Evolutionary conservation across 2,113 vertebrate genomes (phyloP).

Genomic region (Rhinogobius similis): DNA sequence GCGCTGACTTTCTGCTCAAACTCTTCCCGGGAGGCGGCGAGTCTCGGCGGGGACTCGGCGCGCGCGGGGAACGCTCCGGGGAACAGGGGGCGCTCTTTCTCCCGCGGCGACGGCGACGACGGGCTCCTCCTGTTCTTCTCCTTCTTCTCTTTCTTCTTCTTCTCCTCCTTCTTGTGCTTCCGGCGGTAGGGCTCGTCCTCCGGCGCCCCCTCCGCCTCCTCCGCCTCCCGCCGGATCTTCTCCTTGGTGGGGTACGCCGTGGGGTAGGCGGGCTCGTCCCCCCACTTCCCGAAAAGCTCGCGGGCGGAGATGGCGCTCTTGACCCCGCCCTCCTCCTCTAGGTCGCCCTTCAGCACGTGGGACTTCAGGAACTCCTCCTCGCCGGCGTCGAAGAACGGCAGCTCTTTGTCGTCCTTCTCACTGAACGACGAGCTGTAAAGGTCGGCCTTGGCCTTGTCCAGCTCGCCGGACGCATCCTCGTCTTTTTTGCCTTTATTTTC

Average conservation of each 20-base stretch:
- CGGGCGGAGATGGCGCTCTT: constrained; percentile 79
- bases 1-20: constrained; percentile 88
- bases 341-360: constrained; percentile 80
- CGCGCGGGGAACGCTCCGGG: constrained; percentile 72
- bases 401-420: constrained; percentile 84
- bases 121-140: constrained; percentile 79
- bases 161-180: constrained; percentile 91
- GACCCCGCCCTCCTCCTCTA: constrained; percentile 82
- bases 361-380: constrained; percentile 82
- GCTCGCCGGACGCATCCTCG: constrained; percentile 70
- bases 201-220: constrained; percentile 81
- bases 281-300: constrained; percentile 91
- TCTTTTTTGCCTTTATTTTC: constrained; percentile 86
- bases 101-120: constrained; percentile 78
- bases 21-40: constrained; percentile 85
- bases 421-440: constrained; percentile 72
- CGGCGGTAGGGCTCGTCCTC: constrained; percentile 87
- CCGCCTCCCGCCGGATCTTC: constrained; percentile 77
- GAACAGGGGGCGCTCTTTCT: constrained; percentile 84
- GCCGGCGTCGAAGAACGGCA: constrained; percentile 81
- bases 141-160: constrained; percentile 88
- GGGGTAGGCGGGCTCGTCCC: constrained; percentile 82
- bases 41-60: constrained; percentile 72
- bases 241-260: constrained; percentile 80
- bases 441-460: constrained; percentile 85